Percentiles rank a stretch among this genome's conserved stretches.
Evolutionary conservation across 1,140 invertebrate genomes (phyloP).

Genomic region (Sweltsa coloradensis): DNA sequence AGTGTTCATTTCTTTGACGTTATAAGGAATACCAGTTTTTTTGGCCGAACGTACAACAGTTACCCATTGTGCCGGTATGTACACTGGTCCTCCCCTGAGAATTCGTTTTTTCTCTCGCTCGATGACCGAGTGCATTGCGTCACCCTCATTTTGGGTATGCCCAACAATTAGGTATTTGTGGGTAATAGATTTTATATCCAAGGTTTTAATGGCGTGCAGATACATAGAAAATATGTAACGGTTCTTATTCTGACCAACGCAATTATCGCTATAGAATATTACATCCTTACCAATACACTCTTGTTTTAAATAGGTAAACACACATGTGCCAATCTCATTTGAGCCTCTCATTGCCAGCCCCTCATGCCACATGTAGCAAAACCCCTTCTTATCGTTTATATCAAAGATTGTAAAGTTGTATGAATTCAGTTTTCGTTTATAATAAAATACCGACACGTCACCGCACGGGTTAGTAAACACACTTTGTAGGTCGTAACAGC

Average conservation of each 20-base stretch:
- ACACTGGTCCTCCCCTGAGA: conserved; percentile 21
- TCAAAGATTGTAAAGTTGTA: conserved; percentile 24
- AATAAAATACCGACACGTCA: conserved; percentile 23
- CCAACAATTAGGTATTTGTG: conserved; percentile 30
- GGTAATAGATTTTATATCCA: conserved; percentile 22
- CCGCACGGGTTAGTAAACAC: conserved; percentile 19
- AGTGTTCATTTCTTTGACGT: neutral
- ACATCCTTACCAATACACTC: conserved; percentile 5
- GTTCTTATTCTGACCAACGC: conserved; percentile 31
- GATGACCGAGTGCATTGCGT: conserved; percentile 26
- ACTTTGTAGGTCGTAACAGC: conserved; percentile 24
- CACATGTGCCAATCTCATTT: conserved; percentile 22
- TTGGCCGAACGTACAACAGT: neutral
- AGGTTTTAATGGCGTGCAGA: conserved; percentile 21
- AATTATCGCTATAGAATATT: conserved; percentile 29
- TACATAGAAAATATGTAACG: conserved; percentile 25
- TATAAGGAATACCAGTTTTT: neutral
- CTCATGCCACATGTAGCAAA: conserved; percentile 21
- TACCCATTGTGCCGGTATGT: neutral
- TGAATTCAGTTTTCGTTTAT: conserved; percentile 21
- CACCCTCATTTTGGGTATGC: conserved; percentile 31
- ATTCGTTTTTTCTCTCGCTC: conserved; percentile 22
- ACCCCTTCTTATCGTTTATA: conserved; percentile 14
- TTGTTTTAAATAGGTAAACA: conserved; percentile 19
- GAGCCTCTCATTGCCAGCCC: conserved; percentile 19